A percentile compares a stretch with the other conserved stretches of the same genome.
Conservation (phyloP, 2,888 invertebrate genomes). For the Drosophila barbarae region DNA sequence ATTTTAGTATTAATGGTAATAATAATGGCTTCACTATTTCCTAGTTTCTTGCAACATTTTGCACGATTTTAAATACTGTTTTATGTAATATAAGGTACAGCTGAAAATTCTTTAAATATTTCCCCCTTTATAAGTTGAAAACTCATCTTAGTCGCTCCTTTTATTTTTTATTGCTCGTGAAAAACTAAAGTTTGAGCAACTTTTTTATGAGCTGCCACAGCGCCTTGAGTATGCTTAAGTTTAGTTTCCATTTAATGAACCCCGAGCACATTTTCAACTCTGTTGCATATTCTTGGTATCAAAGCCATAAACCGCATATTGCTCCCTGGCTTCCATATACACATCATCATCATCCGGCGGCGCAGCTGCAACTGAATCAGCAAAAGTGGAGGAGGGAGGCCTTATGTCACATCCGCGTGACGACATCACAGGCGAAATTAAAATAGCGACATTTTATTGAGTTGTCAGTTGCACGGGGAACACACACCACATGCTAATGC, state of each 20-base stretch:
- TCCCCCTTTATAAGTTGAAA: not conserved
- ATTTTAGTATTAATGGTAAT: constrained; percentile 1
- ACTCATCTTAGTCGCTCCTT: not conserved
- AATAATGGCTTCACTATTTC: not conserved
- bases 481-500: constrained; percentile 37
- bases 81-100: too few relatives aligned
- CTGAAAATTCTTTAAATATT: not conserved
- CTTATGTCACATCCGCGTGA: constrained; percentile 57
- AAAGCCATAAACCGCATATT: constrained; percentile 47
- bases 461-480: constrained; percentile 65
- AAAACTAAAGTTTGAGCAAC: constrained; percentile 14
- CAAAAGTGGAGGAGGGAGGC: constrained; percentile 21
- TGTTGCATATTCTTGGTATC: constrained; percentile 50
- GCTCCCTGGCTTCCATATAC: constrained; percentile 60
- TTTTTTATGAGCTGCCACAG: constrained; percentile 19
- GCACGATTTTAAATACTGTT: too few relatives aligned
- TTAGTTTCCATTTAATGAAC: constrained; percentile 27
- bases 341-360: constrained; percentile 57
- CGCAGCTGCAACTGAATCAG: constrained; percentile 44
- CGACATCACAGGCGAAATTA: constrained; percentile 57
- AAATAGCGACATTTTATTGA: constrained; percentile 72
- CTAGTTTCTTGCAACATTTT: too few relatives aligned
- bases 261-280: constrained; percentile 24
- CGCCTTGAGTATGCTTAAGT: constrained; percentile 17
- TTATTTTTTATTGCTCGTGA: not conserved